A percentile compares a stretch with the other conserved stretches of the same genome.
Conservation (phyloP, 2,888 invertebrate species). For the Polylopha cassiicola region DNA sequence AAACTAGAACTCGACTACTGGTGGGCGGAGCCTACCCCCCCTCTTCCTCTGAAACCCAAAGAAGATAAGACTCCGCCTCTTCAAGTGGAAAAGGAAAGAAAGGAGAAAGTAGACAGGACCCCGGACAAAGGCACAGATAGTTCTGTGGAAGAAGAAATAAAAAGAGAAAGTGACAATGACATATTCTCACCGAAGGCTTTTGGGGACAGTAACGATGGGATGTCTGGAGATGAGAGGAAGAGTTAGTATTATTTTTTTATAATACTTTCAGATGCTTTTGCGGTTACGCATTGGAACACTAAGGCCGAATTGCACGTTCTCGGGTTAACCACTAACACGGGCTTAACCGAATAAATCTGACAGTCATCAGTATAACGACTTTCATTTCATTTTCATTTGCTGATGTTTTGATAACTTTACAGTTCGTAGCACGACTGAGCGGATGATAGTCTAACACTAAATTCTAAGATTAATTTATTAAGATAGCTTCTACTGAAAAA, state of each 20-base stretch:
- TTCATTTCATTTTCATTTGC: too few relatives aligned
- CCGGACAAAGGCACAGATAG: conserved; percentile 46
- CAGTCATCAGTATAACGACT: too few relatives aligned
- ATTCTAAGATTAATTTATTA: too few relatives aligned
- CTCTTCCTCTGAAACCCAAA: conserved; percentile 42
- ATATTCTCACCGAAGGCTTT: conserved; percentile 63
- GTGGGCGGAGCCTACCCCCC: conserved; percentile 80
- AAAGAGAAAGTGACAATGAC: conserved; percentile 53
- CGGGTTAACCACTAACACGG: too few relatives aligned
- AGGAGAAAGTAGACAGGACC: conserved; percentile 37
- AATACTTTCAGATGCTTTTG: neutral
- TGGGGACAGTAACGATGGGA: conserved; percentile 66
- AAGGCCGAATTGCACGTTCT: too few relatives aligned
- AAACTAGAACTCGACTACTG: conserved; percentile 87
- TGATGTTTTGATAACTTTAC: too few relatives aligned
- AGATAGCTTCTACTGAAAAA: too few relatives aligned
- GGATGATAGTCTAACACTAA: too few relatives aligned
- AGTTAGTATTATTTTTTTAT: conserved; percentile 33
- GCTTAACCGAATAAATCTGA: too few relatives aligned
- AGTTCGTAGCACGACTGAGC: too few relatives aligned
- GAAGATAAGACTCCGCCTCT: conserved; percentile 28
- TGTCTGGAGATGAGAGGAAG: conserved; percentile 68
- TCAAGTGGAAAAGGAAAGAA: conserved; percentile 32
- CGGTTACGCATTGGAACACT: too few relatives aligned
- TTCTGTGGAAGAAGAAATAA: conserved; percentile 50